phyloP scores from a whole-genome alignment of 2,888 invertebrate genomes.

The Notocelia uddmanniana region DNA sequence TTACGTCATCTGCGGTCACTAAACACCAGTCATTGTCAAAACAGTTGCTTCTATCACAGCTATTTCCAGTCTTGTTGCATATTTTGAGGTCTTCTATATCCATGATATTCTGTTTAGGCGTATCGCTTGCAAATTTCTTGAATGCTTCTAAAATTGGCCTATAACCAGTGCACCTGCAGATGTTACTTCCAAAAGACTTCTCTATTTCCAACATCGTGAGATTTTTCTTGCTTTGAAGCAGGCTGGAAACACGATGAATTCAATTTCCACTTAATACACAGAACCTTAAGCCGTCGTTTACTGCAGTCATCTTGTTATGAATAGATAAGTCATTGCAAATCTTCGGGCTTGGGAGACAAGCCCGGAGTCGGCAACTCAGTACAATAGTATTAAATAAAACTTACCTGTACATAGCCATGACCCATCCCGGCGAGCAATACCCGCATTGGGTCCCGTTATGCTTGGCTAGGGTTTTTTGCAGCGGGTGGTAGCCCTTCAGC shows the following conservation, averaged over 20 bases:
- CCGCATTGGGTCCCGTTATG: no score
- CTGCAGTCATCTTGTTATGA: no score
- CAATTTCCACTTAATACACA: no score
- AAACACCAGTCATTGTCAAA: conserved; percentile 51
- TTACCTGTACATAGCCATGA: no score
- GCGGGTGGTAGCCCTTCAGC: no score
- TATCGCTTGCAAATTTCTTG: conserved; percentile 89
- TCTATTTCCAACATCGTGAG: conserved; percentile 89
- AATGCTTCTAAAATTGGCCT: conserved; percentile 92
- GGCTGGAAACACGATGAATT: conserved; percentile 50
- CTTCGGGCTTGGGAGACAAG: no score
- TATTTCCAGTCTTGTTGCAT: conserved; percentile 52
- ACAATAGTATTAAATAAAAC: no score
- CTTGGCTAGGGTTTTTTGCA: no score
- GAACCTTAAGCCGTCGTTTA: no score
- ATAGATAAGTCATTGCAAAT: no score
- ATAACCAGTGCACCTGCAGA: conserved; percentile 93
- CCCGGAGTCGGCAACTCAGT: no score
- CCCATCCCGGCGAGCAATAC: no score
- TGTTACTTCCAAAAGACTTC: conserved; percentile 90
- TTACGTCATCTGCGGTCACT: conserved; percentile 35
- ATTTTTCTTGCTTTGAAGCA: conserved; percentile 56
- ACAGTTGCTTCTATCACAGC: conserved; percentile 48
- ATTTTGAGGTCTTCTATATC: conserved; percentile 66
- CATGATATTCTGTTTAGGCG: conserved; percentile 72